Conservation (phyloP, 2,888 invertebrate genomes). For the Alsophila aescularia region DNA sequence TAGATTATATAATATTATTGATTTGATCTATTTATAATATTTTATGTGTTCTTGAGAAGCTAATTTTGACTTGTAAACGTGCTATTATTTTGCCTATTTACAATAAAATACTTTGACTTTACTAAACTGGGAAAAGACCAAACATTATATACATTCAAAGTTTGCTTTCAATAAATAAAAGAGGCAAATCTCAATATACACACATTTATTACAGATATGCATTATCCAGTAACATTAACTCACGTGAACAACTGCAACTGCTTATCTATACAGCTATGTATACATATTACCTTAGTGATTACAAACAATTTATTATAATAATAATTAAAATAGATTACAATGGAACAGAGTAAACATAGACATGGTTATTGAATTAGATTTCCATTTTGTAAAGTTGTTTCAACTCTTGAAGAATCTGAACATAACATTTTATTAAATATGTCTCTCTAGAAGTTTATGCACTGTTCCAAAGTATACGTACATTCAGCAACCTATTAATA, state of each 20-base stretch:
- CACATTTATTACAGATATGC: slow-evolving; percentile 84
- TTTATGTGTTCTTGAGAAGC: too few relatives aligned
- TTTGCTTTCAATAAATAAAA: not conserved
- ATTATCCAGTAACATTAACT: slow-evolving; percentile 76
- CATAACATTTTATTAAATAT: not conserved
- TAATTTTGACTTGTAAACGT: too few relatives aligned
- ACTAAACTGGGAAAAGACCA: too few relatives aligned
- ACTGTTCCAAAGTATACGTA: slow-evolving; percentile 3
- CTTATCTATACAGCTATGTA: slow-evolving; percentile 66
- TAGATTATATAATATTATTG: too few relatives aligned
- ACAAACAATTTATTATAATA: slow-evolving; percentile 34
- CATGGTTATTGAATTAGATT: not conserved
- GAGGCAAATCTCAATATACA: slow-evolving; percentile 65
- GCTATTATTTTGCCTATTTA: too few relatives aligned
- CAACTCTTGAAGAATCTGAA: too few relatives aligned
- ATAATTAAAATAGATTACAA: slow-evolving; percentile 11
- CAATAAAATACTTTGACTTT: too few relatives aligned
- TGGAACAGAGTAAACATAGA: slow-evolving; percentile 24
- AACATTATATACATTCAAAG: not conserved
- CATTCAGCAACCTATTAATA: not conserved
- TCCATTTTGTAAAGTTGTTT: too few relatives aligned
- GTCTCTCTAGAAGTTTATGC: not conserved
- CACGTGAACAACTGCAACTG: slow-evolving; percentile 75
- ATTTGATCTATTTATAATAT: too few relatives aligned
- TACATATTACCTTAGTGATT: slow-evolving; percentile 43